Conservation (phyloP, 2,797 vertebrate genomes). For the Danio choprae region DNA sequence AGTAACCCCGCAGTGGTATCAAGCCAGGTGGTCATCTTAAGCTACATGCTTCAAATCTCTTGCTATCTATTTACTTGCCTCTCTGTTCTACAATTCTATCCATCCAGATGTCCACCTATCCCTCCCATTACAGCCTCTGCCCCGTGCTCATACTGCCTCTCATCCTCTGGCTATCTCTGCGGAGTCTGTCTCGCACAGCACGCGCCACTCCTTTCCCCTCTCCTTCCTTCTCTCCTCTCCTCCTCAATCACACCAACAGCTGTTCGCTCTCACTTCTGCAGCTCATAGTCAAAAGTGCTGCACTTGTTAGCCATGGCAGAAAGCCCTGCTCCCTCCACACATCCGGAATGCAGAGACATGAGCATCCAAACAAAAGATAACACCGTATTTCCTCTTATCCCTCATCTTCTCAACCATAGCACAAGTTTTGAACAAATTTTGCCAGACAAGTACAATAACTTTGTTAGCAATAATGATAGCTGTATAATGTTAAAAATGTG, state of each 20-base stretch:
- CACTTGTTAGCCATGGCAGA: slow-evolving; percentile 73
- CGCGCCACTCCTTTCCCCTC: slow-evolving; percentile 70
- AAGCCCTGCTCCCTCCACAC: slow-evolving; percentile 66
- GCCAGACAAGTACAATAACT: slow-evolving; percentile 52
- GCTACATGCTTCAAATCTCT: slow-evolving; percentile 67
- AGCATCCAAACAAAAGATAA: slow-evolving; percentile 80
- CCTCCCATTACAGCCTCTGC: slow-evolving; percentile 78
- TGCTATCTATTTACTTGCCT: slow-evolving; percentile 79
- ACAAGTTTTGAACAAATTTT: slow-evolving; percentile 64
- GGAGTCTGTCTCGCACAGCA: slow-evolving; percentile 71
- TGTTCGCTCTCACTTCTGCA: slow-evolving; percentile 67
- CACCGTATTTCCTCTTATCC: slow-evolving; percentile 68
- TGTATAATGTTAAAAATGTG: neutral
- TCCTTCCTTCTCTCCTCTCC: slow-evolving; percentile 47
- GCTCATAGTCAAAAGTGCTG: slow-evolving; percentile 81
- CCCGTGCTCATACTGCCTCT: slow-evolving; percentile 69
- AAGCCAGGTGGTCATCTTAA: slow-evolving; percentile 21
- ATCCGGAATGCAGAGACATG: slow-evolving; percentile 76
- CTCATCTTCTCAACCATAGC: slow-evolving; percentile 62
- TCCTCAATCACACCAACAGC: slow-evolving; percentile 66
- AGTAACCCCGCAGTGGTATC: neutral
- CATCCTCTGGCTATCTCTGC: slow-evolving; percentile 78
- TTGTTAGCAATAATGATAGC: slow-evolving; percentile 58
- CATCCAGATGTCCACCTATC: slow-evolving; percentile 84
- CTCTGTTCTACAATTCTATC: slow-evolving; percentile 78